Evolutionary conservation across 92 coral and sea anemone species (phyloP).

Genomic region (Scolanthus callimorphus): DNA sequence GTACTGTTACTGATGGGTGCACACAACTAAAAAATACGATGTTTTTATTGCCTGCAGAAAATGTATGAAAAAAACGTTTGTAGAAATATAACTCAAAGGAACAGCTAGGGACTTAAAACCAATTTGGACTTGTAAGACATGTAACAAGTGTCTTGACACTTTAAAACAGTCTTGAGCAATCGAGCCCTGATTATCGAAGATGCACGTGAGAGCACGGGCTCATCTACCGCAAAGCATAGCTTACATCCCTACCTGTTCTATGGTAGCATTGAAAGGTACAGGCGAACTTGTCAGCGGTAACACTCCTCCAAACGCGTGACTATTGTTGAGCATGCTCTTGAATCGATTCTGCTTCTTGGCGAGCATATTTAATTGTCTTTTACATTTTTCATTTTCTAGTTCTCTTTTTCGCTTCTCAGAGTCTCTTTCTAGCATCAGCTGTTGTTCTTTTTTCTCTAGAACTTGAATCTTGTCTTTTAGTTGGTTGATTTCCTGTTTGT

Average conservation of each 20-base stretch:
- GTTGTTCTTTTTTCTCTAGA: conserved; percentile 82
- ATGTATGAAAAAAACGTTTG: too few relatives aligned
- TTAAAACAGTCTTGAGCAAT: too few relatives aligned
- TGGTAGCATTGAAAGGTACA: conserved; percentile 38
- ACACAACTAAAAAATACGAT: too few relatives aligned
- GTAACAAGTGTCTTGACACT: too few relatives aligned
- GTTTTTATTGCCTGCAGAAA: too few relatives aligned
- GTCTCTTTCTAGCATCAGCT: conserved; percentile 75
- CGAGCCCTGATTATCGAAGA: too few relatives aligned
- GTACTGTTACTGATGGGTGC: too few relatives aligned
- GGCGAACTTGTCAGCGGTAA: conserved; percentile 45
- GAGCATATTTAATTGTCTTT: conserved; percentile 61
- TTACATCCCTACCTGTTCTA: conserved; percentile 56
- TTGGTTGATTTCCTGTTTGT: conserved; percentile 70
- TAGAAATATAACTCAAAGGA: too few relatives aligned
- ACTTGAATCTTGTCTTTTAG: conserved; percentile 72
- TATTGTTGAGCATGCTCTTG: conserved; percentile 37
- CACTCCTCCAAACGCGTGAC: conserved; percentile 43
- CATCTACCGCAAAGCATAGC: background rate
- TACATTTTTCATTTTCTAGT: conserved; percentile 57
- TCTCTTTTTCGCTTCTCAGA: conserved; percentile 72
- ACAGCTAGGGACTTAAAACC: too few relatives aligned
- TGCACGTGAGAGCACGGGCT: too few relatives aligned
- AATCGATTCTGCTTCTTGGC: conserved; percentile 56
- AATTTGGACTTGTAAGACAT: too few relatives aligned